A percentile compares a stretch with the other conserved stretches of the same genome.
Evolutionary conservation across 2,797 vertebrate species (phyloP).

Genomic region (Gorsachius magnificus): DNA sequence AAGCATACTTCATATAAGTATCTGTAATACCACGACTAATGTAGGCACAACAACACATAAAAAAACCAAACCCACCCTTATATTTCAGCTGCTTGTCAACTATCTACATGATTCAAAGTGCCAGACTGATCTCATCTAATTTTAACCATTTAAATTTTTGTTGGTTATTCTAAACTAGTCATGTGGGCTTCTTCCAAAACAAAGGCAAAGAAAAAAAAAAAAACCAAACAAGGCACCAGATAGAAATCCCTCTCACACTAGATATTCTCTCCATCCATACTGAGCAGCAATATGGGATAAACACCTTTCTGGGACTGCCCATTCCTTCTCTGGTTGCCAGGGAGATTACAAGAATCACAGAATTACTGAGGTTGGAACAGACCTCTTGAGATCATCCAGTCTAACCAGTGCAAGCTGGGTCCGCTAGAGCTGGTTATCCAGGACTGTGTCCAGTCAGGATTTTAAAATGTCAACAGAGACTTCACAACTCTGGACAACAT

Average conservation of each 20-base stretch:
- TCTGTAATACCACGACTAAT: neutral
- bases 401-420: neutral
- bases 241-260: neutral
- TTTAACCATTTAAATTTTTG: neutral
- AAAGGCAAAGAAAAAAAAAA: neutral
- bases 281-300: neutral
- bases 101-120: neutral
- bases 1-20: neutral
- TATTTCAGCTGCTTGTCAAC: neutral
- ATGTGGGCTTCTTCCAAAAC: neutral
- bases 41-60: neutral
- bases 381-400: neutral
- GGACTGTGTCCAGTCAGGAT: neutral
- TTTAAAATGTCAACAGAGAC: neutral
- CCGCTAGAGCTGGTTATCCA: neutral
- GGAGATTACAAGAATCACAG: neutral
- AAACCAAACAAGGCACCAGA: neutral
- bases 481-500: neutral
- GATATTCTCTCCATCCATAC: neutral
- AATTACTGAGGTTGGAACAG: neutral
- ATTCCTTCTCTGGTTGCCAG: neutral
- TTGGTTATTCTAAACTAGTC: neutral
- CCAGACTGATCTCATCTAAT: neutral
- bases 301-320: neutral
- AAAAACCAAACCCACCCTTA: neutral